phyloP scores from a whole-genome alignment of 2,113 vertebrate genomes.

The Eurystomus gularis region DNA sequence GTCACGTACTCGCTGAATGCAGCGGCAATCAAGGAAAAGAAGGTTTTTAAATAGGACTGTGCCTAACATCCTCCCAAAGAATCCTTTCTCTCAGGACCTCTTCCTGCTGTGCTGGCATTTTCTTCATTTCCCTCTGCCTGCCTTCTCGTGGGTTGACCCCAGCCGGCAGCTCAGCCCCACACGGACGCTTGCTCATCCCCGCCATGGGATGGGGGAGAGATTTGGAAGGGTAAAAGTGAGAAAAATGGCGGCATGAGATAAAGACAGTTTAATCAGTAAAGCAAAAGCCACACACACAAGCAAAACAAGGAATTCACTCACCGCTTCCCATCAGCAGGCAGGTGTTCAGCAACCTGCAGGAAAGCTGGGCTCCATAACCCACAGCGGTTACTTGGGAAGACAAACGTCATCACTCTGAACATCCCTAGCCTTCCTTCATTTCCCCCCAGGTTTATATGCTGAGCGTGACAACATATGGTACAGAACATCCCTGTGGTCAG shows the following conservation, averaged over 20 bases:
- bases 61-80: neutral
- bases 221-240: neutral
- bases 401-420: accelerated
- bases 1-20: accelerated
- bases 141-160: neutral
- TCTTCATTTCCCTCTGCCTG: neutral
- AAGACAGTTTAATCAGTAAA: accelerated
- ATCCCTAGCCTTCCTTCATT: neutral
- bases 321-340: accelerated
- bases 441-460: neutral
- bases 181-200: neutral
- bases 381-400: accelerated
- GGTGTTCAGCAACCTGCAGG: neutral
- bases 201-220: neutral
- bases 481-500: too few relatives aligned
- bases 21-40: neutral
- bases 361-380: accelerated
- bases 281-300: neutral
- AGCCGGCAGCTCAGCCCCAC: neutral
- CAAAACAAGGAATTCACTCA: neutral
- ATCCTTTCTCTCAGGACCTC: neutral
- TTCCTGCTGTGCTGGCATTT: neutral
- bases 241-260: accelerated
- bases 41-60: accelerated
- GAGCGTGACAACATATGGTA: accelerated